Conservation (phyloP, 2,797 vertebrate genomes). For the Peromyscus attwateri region DNA sequence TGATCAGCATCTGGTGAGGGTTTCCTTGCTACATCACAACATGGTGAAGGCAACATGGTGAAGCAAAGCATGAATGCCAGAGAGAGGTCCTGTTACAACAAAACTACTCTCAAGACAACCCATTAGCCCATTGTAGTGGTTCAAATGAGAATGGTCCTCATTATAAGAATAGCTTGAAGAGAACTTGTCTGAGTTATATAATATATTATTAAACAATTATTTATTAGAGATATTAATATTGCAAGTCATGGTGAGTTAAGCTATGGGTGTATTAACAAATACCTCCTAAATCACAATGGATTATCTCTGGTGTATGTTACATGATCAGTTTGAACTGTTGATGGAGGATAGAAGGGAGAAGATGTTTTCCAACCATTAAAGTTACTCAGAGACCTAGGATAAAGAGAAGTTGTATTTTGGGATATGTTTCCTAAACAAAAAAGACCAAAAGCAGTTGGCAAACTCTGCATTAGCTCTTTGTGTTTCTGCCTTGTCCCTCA, state of each 20-base stretch:
- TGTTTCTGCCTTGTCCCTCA: background rate
- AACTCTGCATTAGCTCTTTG: background rate
- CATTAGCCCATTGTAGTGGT: background rate
- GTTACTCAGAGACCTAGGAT: background rate
- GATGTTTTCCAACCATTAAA: background rate
- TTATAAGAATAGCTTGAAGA: background rate
- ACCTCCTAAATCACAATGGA: background rate
- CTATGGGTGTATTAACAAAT: constrained; percentile 23
- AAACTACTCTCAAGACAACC: background rate
- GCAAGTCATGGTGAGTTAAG: background rate
- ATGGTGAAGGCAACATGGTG: background rate
- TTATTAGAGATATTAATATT: constrained; percentile 22
- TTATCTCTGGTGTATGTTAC: constrained; percentile 57
- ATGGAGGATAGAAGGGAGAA: background rate
- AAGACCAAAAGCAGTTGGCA: background rate
- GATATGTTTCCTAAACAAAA: constrained; percentile 38
- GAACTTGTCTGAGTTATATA: constrained; percentile 44
- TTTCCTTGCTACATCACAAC: background rate
- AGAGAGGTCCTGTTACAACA: background rate
- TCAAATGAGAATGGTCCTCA: background rate
- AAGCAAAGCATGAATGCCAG: background rate
- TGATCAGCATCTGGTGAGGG: background rate
- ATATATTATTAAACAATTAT: constrained; percentile 4
- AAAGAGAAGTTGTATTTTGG: background rate
- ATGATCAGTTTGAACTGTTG: background rate